Base-by-base conservation (phyloP, 2,113 vertebrate species). In the Aspidoscelis tigris region DNA sequence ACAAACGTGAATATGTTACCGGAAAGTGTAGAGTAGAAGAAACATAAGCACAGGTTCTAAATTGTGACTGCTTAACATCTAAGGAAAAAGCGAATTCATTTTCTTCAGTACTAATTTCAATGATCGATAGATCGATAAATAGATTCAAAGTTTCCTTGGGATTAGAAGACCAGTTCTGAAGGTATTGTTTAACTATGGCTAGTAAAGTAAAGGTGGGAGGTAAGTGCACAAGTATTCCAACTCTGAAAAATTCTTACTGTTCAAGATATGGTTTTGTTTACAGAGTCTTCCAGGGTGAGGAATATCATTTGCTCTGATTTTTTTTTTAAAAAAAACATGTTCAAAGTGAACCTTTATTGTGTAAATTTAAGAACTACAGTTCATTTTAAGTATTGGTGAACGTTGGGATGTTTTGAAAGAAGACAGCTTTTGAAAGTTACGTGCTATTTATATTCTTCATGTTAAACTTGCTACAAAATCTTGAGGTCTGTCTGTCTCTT, bases 381-480 rank as follows among this genome's bases (percentile, higher is more conserved):
- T 83, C 33, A 5, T 66, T 47, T 6, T 33, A 80, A 33, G 75
- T 64, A n/a, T 86, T 44, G 7, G n/a, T 12, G 1, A 88, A 81
- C 75, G 22, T 41, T 55, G 86, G 61, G 84, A 81, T 43, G 22
- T 83, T 1, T n/a, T 83, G 41, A 55, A 24, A 87, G 21, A 65
- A 84, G 39, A 12, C 5, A 9, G n/a, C 75, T 83, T 64, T 81
- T 65, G 70, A 20, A 33, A 83, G 68, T 91, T 83, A 79, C 84
- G 82, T 84, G 75, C 9, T 89, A 81, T 80, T 43, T 33, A 73
- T 88, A 5, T 81, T 73, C 7, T 88, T 88, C 18, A 16, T 89
- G 72, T 92, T 61, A 90, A 87, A 24, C 78, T 80, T 43, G 61
- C 78, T 83, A 87, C 61, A 85, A 88, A 90, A 85, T 33, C 80